Evolutionary conservation across 2,113 vertebrate genomes (phyloP).

Genomic region (Cercocebus atys): DNA sequence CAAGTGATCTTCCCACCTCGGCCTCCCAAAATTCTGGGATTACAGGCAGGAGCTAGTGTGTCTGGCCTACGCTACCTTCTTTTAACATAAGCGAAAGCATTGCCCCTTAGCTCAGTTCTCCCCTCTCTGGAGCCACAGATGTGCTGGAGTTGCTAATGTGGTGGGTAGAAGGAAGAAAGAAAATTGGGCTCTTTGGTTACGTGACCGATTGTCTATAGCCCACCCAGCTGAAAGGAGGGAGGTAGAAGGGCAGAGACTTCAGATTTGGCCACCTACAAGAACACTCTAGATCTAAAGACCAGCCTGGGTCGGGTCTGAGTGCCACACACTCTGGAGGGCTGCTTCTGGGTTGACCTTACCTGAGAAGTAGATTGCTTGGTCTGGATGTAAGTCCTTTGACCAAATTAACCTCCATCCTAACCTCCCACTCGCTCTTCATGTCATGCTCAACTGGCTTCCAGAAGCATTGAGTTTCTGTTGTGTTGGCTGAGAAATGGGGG

Average conservation of each 20-base stretch:
- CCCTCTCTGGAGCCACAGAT: neutral
- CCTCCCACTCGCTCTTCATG: neutral
- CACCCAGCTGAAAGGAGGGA: neutral
- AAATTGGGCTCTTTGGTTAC: neutral
- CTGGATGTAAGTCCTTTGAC: neutral
- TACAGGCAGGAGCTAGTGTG: too few species aligned
- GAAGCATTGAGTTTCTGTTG: neutral
- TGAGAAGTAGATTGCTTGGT: neutral
- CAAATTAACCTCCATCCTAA: constrained; percentile 65
- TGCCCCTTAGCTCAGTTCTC: neutral
- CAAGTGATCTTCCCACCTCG: too few species aligned
- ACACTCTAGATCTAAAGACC: neutral
- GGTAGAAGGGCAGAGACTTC: neutral
- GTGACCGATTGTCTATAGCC: neutral
- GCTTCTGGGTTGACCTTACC: neutral
- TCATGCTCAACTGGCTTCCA: neutral
- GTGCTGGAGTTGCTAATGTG: neutral
- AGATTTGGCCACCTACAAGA: neutral
- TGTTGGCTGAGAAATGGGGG: constrained; percentile 34
- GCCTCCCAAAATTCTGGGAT: too few species aligned
- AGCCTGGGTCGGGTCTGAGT: neutral
- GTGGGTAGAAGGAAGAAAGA: neutral
- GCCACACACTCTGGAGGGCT: neutral
- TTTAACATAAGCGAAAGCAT: neutral
- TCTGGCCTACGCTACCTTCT: neutral